These are phyloP conservation scores for Trichoplusia ni DNA, from an alignment of 1,140 invertebrate species.

Conservation along the genomic window DNA sequence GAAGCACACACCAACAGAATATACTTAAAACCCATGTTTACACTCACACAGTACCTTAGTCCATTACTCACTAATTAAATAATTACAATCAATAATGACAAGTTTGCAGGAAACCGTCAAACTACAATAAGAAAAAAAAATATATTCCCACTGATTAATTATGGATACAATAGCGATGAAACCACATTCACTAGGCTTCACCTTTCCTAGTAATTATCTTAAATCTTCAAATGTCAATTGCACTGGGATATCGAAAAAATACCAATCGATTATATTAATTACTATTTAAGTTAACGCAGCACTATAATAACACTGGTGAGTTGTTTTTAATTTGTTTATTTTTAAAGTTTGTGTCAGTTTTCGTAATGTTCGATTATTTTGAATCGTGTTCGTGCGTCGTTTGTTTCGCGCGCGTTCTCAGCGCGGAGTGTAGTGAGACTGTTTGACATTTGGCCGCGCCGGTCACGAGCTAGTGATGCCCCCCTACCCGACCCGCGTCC, in stretches of 20 bases:
- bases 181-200: constrained; percentile 26
- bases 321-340: neutral
- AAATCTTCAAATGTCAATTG: constrained; percentile 8
- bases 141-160: constrained; percentile 9
- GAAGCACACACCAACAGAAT: constrained; percentile 49
- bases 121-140: constrained; percentile 8
- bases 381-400: constrained; percentile 3
- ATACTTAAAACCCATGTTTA: constrained; percentile 46
- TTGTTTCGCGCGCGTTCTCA: constrained; percentile 15
- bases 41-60: constrained; percentile 23
- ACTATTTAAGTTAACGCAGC: neutral
- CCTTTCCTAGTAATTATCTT: constrained; percentile 7
- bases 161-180: constrained; percentile 21
- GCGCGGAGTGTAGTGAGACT: constrained; percentile 17
- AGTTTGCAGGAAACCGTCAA: constrained; percentile 13
- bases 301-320: constrained; percentile 18
- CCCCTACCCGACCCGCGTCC: constrained; percentile 24
- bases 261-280: neutral
- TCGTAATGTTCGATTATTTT: constrained; percentile 23
- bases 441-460: constrained; percentile 31
- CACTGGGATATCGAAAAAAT: neutral
- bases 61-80: constrained; percentile 17
- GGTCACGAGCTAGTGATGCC: constrained; percentile 27
- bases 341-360: constrained; percentile 1
- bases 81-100: constrained; percentile 7